Evolutionary conservation across 35 echinoderm and acorn worm species (phyloP).

Genomic region (Patiria miniata): DNA sequence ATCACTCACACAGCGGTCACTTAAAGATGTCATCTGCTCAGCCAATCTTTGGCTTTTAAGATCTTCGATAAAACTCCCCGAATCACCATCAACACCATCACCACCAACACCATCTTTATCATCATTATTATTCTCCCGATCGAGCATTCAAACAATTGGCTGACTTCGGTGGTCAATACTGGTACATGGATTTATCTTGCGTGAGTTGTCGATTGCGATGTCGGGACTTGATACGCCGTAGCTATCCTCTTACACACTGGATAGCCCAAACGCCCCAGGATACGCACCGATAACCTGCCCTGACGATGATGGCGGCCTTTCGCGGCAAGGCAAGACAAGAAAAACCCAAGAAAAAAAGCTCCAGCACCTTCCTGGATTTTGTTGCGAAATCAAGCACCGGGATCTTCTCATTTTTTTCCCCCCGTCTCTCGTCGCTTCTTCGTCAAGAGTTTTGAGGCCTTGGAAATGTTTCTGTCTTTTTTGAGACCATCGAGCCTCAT

Average conservation of each 20-base stretch:
- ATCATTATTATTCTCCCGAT: too few species aligned
- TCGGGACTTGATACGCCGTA: conserved; percentile 5
- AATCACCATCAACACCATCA: too few species aligned
- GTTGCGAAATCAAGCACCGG: conserved; percentile 22
- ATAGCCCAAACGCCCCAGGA: background rate
- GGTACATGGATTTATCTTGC: conserved; percentile 1
- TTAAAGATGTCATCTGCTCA: background rate
- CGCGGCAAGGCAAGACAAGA: too few species aligned
- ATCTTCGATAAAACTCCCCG: too few species aligned
- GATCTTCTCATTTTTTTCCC: background rate
- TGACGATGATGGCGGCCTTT: background rate
- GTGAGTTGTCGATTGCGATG: background rate
- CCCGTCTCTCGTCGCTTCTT: background rate
- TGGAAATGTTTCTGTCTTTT: background rate
- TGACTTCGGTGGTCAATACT: conserved; percentile 10
- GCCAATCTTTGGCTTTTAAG: background rate
- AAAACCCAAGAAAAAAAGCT: too few species aligned
- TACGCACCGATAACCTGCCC: background rate
- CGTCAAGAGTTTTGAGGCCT: background rate
- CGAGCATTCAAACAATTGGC: background rate
- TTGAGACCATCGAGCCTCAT: background rate
- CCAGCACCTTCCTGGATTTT: background rate
- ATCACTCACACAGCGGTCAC: conserved; percentile 16
- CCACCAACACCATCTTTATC: too few species aligned
- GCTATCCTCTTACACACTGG: conserved; percentile 23